phyloP scores from a whole-genome alignment of 2,113 vertebrate species.

The Elachura formosa region DNA sequence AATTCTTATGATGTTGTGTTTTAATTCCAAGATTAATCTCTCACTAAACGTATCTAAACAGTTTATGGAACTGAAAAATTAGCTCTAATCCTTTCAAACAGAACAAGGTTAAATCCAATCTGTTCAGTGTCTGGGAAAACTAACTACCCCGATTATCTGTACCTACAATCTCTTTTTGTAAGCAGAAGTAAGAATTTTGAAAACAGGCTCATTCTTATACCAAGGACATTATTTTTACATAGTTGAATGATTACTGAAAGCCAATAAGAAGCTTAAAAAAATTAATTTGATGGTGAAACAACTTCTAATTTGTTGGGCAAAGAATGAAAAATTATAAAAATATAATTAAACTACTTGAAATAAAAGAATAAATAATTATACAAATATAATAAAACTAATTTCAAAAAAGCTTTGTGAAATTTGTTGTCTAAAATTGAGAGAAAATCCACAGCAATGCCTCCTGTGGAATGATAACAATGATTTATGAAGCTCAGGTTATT shows the following conservation, averaged over 20 bases:
- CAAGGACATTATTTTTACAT: background rate
- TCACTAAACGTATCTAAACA: background rate
- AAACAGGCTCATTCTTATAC: background rate
- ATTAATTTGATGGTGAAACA: background rate
- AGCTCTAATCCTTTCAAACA: constrained; percentile 25
- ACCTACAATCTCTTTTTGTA: background rate
- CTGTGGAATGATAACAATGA: constrained; percentile 66
- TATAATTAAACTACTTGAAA: background rate
- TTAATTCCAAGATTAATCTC: constrained; percentile 22
- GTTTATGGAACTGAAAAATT: constrained; percentile 18
- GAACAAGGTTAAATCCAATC: constrained; percentile 13
- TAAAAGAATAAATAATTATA: background rate
- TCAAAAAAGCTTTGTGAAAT: constrained; percentile 46
- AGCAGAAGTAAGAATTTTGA: background rate
- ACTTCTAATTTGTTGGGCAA: background rate
- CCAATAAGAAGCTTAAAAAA: background rate
- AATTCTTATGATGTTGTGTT: background rate
- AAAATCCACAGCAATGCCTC: constrained; percentile 52
- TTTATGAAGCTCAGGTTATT: constrained; percentile 70
- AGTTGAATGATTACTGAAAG: background rate
- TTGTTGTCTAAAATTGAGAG: constrained; percentile 41
- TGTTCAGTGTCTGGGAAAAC: constrained; percentile 34
- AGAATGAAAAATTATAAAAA: background rate
- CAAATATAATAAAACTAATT: constrained; percentile 11
- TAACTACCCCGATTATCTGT: background rate